Evolutionary conservation across 2,113 vertebrate species (phyloP).

Genomic region (Chloebia gouldiae): DNA sequence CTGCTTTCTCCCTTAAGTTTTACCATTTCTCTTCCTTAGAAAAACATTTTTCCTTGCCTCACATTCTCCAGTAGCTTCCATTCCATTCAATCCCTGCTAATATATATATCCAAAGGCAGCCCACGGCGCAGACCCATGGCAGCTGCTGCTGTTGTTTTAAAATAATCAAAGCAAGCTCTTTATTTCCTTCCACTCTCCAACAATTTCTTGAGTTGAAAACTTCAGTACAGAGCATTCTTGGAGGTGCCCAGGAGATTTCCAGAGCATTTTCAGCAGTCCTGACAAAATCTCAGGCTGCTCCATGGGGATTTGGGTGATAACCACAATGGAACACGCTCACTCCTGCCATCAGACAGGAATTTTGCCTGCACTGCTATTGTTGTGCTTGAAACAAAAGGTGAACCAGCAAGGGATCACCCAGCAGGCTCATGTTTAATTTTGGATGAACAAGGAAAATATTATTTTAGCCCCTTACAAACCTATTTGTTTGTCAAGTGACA

Average conservation of each 20-base stretch:
- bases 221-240: slow-evolving; percentile 19
- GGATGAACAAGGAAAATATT: background rate
- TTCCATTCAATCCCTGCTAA: slow-evolving; percentile 58
- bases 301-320: background rate
- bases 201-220: slow-evolving; percentile 47
- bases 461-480: background rate
- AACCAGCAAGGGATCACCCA: background rate
- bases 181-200: slow-evolving; percentile 39
- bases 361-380: background rate
- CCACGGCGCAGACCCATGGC: slow-evolving; percentile 33
- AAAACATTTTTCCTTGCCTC: slow-evolving; percentile 69
- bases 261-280: background rate
- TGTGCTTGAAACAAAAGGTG: background rate
- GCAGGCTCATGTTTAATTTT: background rate
- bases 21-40: slow-evolving; percentile 73
- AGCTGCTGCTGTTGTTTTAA: slow-evolving; percentile 58
- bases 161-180: slow-evolving; percentile 36
- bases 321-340: background rate
- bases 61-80: slow-evolving; percentile 49
- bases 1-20: slow-evolving; percentile 62
- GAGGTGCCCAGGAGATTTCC: slow-evolving; percentile 7
- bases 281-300: background rate
- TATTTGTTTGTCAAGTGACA: background rate
- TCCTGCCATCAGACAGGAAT: background rate
- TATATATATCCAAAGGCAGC: slow-evolving; percentile 32